Conservation (phyloP, 2,113 vertebrate genomes). For the Polypterus bichir region DNA sequence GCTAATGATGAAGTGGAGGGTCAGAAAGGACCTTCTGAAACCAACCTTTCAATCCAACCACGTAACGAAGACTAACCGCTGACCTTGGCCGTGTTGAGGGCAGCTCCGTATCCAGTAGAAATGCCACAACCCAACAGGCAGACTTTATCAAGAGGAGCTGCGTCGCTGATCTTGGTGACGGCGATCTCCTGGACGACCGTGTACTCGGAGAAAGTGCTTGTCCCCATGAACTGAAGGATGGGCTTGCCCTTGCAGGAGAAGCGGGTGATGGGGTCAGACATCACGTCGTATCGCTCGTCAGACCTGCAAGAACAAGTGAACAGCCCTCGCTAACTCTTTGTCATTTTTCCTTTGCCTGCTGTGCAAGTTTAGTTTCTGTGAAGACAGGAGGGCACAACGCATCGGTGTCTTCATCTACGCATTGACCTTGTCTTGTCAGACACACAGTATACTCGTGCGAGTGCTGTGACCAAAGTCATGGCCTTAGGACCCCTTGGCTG, state of each 20-base stretch:
- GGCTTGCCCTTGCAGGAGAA: constrained; percentile 60
- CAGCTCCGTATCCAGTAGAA: constrained; percentile 66
- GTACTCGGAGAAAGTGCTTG: constrained; percentile 71
- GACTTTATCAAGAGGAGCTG: constrained; percentile 62
- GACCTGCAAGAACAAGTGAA: constrained; percentile 23
- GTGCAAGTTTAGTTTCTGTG: too few relatives aligned
- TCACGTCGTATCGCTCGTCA: constrained; percentile 25
- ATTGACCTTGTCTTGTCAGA: too few relatives aligned
- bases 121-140: constrained; percentile 63
- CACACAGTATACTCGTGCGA: too few relatives aligned
- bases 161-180: constrained; percentile 49
- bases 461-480: too few relatives aligned
- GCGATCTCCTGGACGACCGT: constrained; percentile 53
- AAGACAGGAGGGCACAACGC: too few relatives aligned
- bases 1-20: too few relatives aligned
- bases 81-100: constrained; percentile 63
- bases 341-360: too few relatives aligned
- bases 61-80: background rate
- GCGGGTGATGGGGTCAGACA: constrained; percentile 43
- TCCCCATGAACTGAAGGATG: constrained; percentile 55
- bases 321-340: too few relatives aligned
- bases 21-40: background rate
- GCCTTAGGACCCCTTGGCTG: too few relatives aligned
- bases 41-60: background rate
- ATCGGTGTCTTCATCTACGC: too few relatives aligned